Evolutionary conservation across 2,888 invertebrate genomes (phyloP), one percentile per base, ranked within the genome.

Genomic region (Napeogenes inachia): DNA sequence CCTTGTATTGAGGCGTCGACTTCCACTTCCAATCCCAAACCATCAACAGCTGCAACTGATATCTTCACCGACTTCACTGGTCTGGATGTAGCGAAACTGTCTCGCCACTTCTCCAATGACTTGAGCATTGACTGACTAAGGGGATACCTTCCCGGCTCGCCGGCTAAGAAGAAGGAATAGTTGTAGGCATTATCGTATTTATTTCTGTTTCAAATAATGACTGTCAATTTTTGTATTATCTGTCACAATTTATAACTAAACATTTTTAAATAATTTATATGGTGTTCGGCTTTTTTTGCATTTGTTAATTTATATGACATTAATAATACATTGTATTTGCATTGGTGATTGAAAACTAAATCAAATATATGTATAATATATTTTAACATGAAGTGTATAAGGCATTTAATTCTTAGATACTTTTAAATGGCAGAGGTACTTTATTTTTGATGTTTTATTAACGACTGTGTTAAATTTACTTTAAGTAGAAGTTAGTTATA

Each of bases 121-220:
- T 77, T 91, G 32, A 89, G 84, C 67, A 88, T 91, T 61, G 91
- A 91, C 87, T 91, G 91, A 91, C 89, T 91, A 84, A 91, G 78
- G 79, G 76, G 75, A 57, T 89, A 87, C 77, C 72, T 85, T 78
- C 91, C 87, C 57, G 83, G 86, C 46, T 88, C 89, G n/a, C 89
- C 89, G 64, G 80, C 80, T 8, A 75, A 73, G 71, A 59, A 80
- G 82, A 67, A 65, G 62, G 54, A 64, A 67, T 45, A 66, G 50
- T 50, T 21, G 10, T 50, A 30, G 4, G 30, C 10, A 50, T 21
- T 21, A 21, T 1, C 21, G 21, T 21, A 21, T 21, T 21, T 21
- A 21, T 21, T 21, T 21, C 21, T 21, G 21, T 21, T 21, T 21
- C 1, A 21, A 21, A 21, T 21, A 21, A 21, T 21, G 21, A 21